Evolutionary conservation across 2,797 vertebrate genomes (phyloP), one percentile per base, ranked within the genome.

Genomic region (Thalassophryne amazonica): DNA sequence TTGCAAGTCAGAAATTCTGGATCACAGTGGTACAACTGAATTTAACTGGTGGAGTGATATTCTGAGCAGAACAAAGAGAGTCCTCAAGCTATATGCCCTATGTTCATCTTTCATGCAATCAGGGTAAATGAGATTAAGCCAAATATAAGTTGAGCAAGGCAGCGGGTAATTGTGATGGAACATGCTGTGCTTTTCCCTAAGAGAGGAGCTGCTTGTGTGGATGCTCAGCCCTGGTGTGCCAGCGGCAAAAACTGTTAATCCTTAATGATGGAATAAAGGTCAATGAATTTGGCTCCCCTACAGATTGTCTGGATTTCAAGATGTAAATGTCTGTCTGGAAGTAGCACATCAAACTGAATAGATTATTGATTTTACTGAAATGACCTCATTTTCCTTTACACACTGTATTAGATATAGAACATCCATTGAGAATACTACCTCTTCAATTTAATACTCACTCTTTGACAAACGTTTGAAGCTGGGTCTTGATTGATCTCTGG

Each of bases 381-480:
- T n/a, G n/a, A n/a, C n/a, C n/a, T n/a, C n/a, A n/a, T n/a, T n/a
- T n/a, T n/a, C n/a, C n/a, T n/a, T n/a, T n/a, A n/a, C n/a, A n/a
- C n/a, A n/a, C n/a, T n/a, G n/a, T n/a, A n/a, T n/a, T n/a, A n/a
- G n/a, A n/a, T n/a, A n/a, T n/a, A n/a, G n/a, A n/a, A n/a, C n/a
- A n/a, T n/a, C n/a, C n/a, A n/a, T n/a, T n/a, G n/a, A n/a, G n/a
- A n/a, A n/a, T n/a, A n/a, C n/a, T n/a, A n/a, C n/a, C n/a, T 35
- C 17, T 17, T 24, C 2, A 11, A 8, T 39, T 32, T 31, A 13
- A 64, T 69, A 96, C 96, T 95, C 87, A 98, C 95, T 99, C 97
- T 93, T 97, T 97, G 36, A 99, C 91, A 33, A 99, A 99, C n/a
- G 90, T 92, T 78, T 95, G 95, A 83, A 98, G 95, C 30, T 99